Percentiles rank a stretch among this genome's conserved stretches.
Conservation (phyloP, 2,797 vertebrate genomes). For the Sebastes ruberrimus region DNA sequence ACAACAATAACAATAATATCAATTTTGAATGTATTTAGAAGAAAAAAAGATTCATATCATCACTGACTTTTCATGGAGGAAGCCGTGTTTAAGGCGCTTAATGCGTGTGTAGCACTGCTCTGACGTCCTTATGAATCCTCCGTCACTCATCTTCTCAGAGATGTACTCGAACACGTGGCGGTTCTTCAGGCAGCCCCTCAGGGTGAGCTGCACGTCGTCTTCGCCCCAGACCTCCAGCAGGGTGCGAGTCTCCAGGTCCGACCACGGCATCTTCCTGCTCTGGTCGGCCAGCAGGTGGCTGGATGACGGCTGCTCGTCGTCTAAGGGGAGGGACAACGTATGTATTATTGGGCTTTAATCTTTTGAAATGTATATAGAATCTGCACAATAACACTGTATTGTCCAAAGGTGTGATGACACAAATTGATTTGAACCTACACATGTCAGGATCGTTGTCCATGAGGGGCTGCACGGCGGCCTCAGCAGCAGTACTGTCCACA, state of each 20-base stretch:
- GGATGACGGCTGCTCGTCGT: slow-evolving; percentile 65
- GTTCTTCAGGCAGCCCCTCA: slow-evolving; percentile 79
- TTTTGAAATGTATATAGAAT: background rate
- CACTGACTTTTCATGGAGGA: slow-evolving; percentile 79
- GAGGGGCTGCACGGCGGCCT: slow-evolving; percentile 15
- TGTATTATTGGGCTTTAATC: background rate
- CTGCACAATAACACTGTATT: background rate
- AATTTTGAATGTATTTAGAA: background rate
- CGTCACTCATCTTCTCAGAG: slow-evolving; percentile 72
- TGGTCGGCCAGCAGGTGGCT: slow-evolving; percentile 63
- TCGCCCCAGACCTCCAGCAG: slow-evolving; percentile 81
- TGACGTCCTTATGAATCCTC: slow-evolving; percentile 71
- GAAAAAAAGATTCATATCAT: background rate
- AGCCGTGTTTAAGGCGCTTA: slow-evolving; percentile 80
- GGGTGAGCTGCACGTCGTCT: slow-evolving; percentile 75
- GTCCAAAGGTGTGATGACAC: background rate
- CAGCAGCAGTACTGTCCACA: slow-evolving; percentile 23
- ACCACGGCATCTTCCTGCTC: slow-evolving; percentile 81
- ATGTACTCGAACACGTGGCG: slow-evolving; percentile 80
- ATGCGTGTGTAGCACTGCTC: slow-evolving; percentile 83
- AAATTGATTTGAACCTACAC: slow-evolving; percentile 49
- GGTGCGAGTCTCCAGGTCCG: slow-evolving; percentile 76
- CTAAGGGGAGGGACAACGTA: slow-evolving; percentile 3
- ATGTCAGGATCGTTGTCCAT: slow-evolving; percentile 54
- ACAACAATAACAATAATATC: background rate